A percentile compares a stretch with the other conserved stretches of the same genome.
phyloP scores from a whole-genome alignment of 2,888 invertebrate species.

The Tenthredo mesomela region DNA sequence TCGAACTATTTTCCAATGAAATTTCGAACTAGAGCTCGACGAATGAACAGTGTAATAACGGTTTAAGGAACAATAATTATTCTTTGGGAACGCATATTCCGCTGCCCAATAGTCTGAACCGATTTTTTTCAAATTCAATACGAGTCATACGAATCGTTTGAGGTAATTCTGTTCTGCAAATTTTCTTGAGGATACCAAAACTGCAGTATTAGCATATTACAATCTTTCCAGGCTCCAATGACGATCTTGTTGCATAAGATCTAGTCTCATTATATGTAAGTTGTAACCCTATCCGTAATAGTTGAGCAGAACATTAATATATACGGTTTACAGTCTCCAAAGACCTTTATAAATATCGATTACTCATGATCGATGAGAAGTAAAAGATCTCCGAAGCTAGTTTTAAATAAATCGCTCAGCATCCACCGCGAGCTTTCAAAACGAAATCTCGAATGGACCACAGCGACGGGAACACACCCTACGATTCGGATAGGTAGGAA shows the following conservation, averaged over 20 bases:
- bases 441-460: not conserved
- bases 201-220: not conserved
- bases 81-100: not conserved
- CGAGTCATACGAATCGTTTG: not conserved
- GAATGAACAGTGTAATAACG: not conserved
- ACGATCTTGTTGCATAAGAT: not conserved
- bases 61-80: not conserved
- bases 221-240: not conserved
- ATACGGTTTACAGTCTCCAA: not conserved
- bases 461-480: constrained; percentile 37
- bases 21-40: not conserved
- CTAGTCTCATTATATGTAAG: not conserved
- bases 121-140: not conserved
- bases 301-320: not conserved
- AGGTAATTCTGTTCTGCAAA: not conserved
- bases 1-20: not conserved
- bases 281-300: not conserved
- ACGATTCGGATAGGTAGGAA: constrained; percentile 26
- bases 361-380: not conserved
- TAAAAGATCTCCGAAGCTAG: not conserved
- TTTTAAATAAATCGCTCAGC: not conserved
- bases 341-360: not conserved
- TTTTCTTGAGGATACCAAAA: not conserved
- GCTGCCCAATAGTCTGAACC: not conserved
- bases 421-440: not conserved